Conservation (phyloP, 2,797 vertebrate species). For the Dendrocincla tyrannina region DNA sequence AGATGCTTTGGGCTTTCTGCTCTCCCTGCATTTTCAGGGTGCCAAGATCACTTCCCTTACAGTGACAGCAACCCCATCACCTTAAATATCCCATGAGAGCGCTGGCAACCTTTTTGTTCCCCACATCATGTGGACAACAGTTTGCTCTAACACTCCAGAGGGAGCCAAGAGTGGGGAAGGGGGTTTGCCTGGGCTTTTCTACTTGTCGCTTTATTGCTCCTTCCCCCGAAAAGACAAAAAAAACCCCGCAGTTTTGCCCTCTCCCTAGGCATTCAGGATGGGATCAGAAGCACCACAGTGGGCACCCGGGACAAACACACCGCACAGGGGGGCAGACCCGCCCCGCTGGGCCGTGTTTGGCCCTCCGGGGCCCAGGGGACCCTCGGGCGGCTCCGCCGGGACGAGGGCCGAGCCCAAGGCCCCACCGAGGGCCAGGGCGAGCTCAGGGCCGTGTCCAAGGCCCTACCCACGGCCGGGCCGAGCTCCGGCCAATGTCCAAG, state of each 20-base stretch:
- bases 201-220: not conserved
- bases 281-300: rapidly evolving
- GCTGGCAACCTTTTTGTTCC: too few species aligned
- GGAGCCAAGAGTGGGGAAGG: rapidly evolving
- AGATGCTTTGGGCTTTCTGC: not conserved
- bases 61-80: rapidly evolving
- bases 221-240: too few species aligned
- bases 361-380: too few species aligned
- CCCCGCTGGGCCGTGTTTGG: too few species aligned
- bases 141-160: not conserved
- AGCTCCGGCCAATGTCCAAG: not conserved
- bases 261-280: not conserved
- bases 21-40: not conserved
- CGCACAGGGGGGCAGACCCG: not conserved
- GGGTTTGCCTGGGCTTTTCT: not conserved
- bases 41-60: not conserved
- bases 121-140: too few species aligned
- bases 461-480: not conserved
- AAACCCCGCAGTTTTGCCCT: not conserved
- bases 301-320: not conserved
- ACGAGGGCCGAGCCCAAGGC: too few species aligned
- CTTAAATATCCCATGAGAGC: rapidly evolving
- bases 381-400: too few species aligned
- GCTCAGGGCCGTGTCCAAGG: too few species aligned
- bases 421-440: too few species aligned